Conservation (phyloP, 1,140 invertebrate genomes). For the Eufriesea mexicana region DNA sequence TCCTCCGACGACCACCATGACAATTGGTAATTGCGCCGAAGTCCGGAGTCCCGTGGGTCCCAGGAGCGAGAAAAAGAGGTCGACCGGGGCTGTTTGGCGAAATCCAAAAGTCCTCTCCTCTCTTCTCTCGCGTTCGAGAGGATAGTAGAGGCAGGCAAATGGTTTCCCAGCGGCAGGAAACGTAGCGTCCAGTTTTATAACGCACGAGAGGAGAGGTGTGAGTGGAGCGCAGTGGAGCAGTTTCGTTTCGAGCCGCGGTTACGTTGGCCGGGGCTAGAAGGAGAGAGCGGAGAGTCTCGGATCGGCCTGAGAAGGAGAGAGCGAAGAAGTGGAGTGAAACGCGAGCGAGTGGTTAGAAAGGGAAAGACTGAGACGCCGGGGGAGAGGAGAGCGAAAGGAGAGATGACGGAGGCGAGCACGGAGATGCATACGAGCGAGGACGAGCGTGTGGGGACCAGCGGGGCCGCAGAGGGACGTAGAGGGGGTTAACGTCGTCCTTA, state of each 20-base stretch:
- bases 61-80: no score
- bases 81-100: no score
- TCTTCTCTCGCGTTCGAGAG: no score
- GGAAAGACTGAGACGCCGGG: not conserved
- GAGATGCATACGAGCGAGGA: conserved; percentile 49
- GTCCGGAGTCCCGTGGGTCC: no score
- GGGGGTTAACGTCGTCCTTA: conserved; percentile 72
- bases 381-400: not conserved
- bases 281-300: not conserved
- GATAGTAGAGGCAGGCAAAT: conserved; percentile 21
- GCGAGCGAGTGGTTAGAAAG: not conserved
- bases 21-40: not conserved
- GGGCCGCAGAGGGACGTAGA: conserved; percentile 33
- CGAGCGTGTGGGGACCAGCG: not conserved
- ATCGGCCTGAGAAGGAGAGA: not conserved
- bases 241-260: conserved; percentile 20
- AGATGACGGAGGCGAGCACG: conserved; percentile 26
- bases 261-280: no score
- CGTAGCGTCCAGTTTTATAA: conserved; percentile 37
- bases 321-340: not conserved
- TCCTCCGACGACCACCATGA: no score
- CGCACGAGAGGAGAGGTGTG: conserved; percentile 8
- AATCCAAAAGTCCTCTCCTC: no score
- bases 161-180: conserved; percentile 13
- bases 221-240: conserved; percentile 37